phyloP scores from a whole-genome alignment of 2,797 vertebrate genomes.

The Pterois miles region DNA sequence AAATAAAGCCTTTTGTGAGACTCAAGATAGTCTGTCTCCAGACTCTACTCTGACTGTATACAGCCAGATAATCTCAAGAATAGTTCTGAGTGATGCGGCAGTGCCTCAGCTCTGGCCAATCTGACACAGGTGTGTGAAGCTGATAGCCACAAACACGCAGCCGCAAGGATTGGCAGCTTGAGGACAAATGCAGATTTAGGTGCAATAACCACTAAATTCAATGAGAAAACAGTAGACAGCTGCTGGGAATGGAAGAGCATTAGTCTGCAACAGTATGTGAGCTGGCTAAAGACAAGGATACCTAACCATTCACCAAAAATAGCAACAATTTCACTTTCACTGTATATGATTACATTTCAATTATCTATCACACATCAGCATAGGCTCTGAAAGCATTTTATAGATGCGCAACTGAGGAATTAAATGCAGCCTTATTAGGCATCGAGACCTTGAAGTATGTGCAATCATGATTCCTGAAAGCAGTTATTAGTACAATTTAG shows the following conservation, averaged over 20 bases:
- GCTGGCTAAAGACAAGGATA: conserved; percentile 19
- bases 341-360: conserved; percentile 36
- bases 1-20: conserved; percentile 21
- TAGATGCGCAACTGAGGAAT: conserved; percentile 52
- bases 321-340: conserved; percentile 19
- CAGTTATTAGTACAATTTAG: conserved; percentile 86
- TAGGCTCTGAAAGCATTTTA: conserved; percentile 46
- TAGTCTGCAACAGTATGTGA: conserved; percentile 12
- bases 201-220: conserved; percentile 19
- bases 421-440: conserved; percentile 62
- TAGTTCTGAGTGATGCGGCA: conserved; percentile 4
- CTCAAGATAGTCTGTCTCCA: neutral
- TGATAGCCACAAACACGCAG: conserved; percentile 34
- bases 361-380: conserved; percentile 35
- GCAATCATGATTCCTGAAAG: conserved; percentile 83
- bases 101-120: conserved; percentile 9
- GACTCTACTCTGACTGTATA: neutral
- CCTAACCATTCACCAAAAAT: conserved; percentile 22
- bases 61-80: conserved; percentile 10
- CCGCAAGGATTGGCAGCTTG: conserved; percentile 45
- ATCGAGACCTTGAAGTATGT: conserved; percentile 63
- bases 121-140: conserved; percentile 53
- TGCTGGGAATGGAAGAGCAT: conserved; percentile 29
- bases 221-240: conserved; percentile 35
- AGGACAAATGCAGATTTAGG: conserved; percentile 55